Evolutionary conservation across 2,113 vertebrate genomes (phyloP), one percentile per base, ranked within the genome.

Genomic region (Paracanthobrama guichenoti): DNA sequence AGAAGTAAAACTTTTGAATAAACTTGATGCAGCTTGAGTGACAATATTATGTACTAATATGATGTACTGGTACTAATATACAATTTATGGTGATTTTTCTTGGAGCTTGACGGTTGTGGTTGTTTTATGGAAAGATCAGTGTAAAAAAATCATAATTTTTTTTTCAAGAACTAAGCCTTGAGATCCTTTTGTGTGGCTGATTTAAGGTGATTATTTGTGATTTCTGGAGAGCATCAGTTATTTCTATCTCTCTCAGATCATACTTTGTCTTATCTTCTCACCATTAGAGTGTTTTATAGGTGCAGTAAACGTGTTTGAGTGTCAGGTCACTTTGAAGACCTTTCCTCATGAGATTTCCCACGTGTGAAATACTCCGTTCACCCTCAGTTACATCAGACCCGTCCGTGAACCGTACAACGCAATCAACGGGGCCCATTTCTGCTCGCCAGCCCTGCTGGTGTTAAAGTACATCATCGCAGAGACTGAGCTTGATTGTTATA

Each of bases 401-500:
- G 66, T 24, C 79, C 64, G 24, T 79, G 76, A 87, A 83, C 77
- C 71, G 69, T 84, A 72, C 44, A 18, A 39, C 80, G 39, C 86
- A 85, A 87, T 87, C 88, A 88, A 48, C 46, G 2, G 50, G 50
- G 42, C 78, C 76, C 81, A 35, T 62, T 79, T 83, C 84, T 53
- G 42, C 67, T 35, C 24, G 46, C 62, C 3, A 28, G 81, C 59
- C 50, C 66, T 28, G 64, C 28, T 35, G 26, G 11, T 48, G 10
- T 48, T 59, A 69, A 75, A 86, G 81, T 78, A 82, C 77, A 78
- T 31, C 82, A 82, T 77, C 4, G 6, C 18, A 6, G 42, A 39
- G 44, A 39, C 77, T 62, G 18, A n/a, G 13, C 82, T 60, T 91
- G 91, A 93, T 90, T 91, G 90, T 88, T 85, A 79, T 90, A 88